phyloP scores from a whole-genome alignment of 2,888 invertebrate genomes.

The Mesorhabditis sp. region DNA sequence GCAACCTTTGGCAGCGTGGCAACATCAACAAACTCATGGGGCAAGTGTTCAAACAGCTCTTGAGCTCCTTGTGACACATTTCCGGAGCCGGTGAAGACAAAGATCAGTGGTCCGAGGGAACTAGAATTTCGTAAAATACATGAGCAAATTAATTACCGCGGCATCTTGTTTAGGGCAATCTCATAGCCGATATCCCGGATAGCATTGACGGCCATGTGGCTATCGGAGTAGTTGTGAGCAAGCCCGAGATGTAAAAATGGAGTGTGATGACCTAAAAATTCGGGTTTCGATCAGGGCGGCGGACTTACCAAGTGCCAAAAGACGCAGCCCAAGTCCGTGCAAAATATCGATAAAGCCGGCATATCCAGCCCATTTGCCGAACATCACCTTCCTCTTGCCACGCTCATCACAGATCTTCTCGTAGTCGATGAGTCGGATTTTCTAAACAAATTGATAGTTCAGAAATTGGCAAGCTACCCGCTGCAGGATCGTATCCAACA shows the following conservation, averaged over 20 bases:
- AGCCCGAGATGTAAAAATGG: constrained; percentile 98
- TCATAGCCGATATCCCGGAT: constrained; percentile 98
- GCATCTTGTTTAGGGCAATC: constrained; percentile 90
- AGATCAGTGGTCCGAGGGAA: constrained; percentile 91
- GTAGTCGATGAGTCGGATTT: constrained; percentile 92
- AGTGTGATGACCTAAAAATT: constrained; percentile 84
- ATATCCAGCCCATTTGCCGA: constrained; percentile 89
- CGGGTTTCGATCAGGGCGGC: not conserved
- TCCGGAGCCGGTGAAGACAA: constrained; percentile 95
- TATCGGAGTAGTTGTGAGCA: constrained; percentile 95
- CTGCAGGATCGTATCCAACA: constrained; percentile 89
- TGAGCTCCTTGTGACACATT: constrained; percentile 80
- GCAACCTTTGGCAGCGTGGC: constrained; percentile 90
- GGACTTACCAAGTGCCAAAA: constrained; percentile 14
- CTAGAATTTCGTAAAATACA: constrained; percentile 12
- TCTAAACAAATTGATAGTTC: constrained; percentile 66
- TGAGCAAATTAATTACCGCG: constrained; percentile 64
- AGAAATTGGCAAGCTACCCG: constrained; percentile 61
- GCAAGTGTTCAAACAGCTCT: constrained; percentile 86
- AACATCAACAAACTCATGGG: constrained; percentile 93
- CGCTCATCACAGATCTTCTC: constrained; percentile 86
- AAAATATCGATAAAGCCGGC: constrained; percentile 98
- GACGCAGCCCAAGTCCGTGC: constrained; percentile 86
- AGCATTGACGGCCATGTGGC: constrained; percentile 93
- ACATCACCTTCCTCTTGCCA: constrained; percentile 89